A percentile compares a stretch with the other conserved stretches of the same genome.
Evolutionary conservation across 2,113 vertebrate genomes (phyloP).

Genomic region (Corvus moneduloides): DNA sequence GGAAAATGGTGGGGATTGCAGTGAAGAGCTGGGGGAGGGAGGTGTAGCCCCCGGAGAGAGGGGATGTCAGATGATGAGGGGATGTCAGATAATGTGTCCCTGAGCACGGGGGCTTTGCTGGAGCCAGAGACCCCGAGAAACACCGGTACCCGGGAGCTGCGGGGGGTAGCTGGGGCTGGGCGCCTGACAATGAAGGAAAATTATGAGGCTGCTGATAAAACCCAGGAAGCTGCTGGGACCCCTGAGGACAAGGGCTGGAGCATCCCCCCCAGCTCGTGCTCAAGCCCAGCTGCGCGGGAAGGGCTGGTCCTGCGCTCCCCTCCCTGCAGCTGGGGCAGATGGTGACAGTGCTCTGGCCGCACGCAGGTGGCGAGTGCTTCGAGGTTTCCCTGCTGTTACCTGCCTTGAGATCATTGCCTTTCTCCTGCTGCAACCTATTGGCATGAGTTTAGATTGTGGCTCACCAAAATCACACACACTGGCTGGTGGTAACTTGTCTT

Average conservation of each 20-base stretch:
- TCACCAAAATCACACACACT: fast-evolving
- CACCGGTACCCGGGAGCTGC: fast-evolving
- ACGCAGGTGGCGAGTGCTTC: background rate
- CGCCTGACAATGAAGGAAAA: background rate
- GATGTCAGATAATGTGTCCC: background rate
- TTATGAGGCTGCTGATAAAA: background rate
- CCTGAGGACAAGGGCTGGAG: background rate
- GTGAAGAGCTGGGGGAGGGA: slow-evolving; percentile 61
- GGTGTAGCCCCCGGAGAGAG: background rate
- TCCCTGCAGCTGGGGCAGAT: background rate
- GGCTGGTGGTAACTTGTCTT: background rate
- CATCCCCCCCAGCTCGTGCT: background rate
- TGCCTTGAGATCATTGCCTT: background rate
- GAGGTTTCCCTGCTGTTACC: background rate
- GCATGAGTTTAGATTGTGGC: fast-evolving
- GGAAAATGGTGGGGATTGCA: background rate
- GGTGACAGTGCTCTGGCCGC: background rate
- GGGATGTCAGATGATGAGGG: background rate
- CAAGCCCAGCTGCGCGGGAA: background rate
- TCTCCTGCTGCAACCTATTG: background rate
- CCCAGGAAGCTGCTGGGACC: background rate
- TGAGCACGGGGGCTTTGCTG: background rate
- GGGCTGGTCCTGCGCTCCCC: background rate
- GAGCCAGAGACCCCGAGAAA: background rate
- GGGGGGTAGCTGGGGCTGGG: background rate